Conservation (phyloP, 2,113 vertebrate genomes). For the Chiloscyllium plagiosum region DNA sequence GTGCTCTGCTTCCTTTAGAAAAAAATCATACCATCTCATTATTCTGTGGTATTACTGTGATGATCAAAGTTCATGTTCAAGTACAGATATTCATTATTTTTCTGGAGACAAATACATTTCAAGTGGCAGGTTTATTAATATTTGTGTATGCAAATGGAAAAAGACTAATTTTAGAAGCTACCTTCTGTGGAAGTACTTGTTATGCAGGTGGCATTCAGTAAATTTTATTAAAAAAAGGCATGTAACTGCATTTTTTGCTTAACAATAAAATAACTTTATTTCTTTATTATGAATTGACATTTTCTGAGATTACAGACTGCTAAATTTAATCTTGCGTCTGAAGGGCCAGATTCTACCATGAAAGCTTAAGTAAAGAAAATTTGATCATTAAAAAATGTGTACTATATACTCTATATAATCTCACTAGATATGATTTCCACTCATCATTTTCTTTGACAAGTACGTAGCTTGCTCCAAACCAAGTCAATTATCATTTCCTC, state of each 20-base stretch:
- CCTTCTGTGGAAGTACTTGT: conserved; percentile 22
- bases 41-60: neutral
- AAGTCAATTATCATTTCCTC: neutral
- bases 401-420: neutral
- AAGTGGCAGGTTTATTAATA: conserved; percentile 44
- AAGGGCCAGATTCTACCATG: no score
- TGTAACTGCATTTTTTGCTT: conserved; percentile 35
- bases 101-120: conserved; percentile 35
- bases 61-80: conserved; percentile 37
- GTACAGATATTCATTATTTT: conserved; percentile 37
- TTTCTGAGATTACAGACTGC: neutral
- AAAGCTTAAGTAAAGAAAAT: neutral
- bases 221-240: conserved; percentile 21
- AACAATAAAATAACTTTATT: conserved; percentile 30
- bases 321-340: conserved; percentile 28
- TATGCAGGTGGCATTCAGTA: conserved; percentile 22
- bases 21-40: conserved; percentile 9
- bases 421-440: conserved; percentile 7
- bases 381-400: neutral
- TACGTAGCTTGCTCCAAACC: neutral
- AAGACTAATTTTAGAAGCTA: conserved; percentile 39
- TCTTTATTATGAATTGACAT: conserved; percentile 35
- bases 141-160: conserved; percentile 46
- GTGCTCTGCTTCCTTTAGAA: neutral
- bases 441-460: conserved; percentile 26